Evolutionary conservation across 2,113 vertebrate species (phyloP).

Genomic region (Daphoenositta chrysoptera): DNA sequence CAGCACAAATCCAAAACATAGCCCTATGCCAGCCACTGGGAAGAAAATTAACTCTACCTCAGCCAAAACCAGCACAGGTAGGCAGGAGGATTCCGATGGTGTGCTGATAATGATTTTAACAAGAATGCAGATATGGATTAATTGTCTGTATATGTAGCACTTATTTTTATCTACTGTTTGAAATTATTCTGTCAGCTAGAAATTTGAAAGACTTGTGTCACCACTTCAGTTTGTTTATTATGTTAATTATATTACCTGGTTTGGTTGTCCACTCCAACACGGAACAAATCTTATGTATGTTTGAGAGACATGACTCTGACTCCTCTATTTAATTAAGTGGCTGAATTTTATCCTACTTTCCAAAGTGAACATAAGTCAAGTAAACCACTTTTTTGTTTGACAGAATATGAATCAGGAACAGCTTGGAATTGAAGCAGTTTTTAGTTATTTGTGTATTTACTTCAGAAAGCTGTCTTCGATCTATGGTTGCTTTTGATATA

Average conservation of each 20-base stretch:
- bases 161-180: neutral
- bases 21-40: too few species aligned
- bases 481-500: neutral
- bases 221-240: neutral
- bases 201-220: neutral
- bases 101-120: neutral
- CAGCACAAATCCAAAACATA: neutral
- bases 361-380: neutral
- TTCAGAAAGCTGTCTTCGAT: neutral
- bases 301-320: neutral
- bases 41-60: neutral
- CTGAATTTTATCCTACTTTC: neutral
- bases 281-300: neutral
- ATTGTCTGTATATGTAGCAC: neutral
- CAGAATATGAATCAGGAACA: neutral
- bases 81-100: neutral
- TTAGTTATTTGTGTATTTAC: neutral
- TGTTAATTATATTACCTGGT: neutral
- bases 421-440: neutral
- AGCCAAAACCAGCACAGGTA: neutral
- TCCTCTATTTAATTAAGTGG: neutral
- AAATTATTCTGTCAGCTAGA: neutral
- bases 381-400: neutral
- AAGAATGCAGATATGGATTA: neutral
- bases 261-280: neutral